A percentile compares a stretch with the other conserved stretches of the same genome.
These are phyloP conservation scores for Parus major DNA, from an alignment of 2,113 vertebrate species.

Conservation along the genomic window DNA sequence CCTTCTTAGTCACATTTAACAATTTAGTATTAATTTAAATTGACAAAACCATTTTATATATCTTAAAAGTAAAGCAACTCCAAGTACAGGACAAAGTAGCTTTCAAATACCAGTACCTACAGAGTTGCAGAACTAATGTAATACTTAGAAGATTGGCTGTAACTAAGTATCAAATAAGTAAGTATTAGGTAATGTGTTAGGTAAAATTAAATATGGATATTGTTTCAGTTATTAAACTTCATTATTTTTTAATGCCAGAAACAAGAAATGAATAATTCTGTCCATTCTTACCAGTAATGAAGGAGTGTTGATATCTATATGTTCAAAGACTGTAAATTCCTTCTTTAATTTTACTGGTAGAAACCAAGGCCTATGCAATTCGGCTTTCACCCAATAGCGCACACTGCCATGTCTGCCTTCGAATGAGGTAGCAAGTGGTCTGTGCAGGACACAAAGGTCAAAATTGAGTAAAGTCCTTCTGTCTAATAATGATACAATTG, in stretches of 20 bases:
- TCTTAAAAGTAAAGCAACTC: constrained; percentile 29
- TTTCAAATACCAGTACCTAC: neutral
- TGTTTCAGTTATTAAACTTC: constrained; percentile 38
- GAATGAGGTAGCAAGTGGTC: constrained; percentile 99
- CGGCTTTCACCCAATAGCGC: constrained; percentile 98
- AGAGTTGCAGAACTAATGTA: constrained; percentile 1
- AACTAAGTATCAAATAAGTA: neutral
- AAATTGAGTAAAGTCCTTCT: constrained; percentile 68
- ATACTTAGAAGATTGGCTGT: neutral
- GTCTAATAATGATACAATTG: constrained; percentile 33
- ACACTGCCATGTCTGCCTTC: constrained; percentile 99
- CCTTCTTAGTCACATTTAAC: neutral
- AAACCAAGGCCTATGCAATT: constrained; percentile 97
- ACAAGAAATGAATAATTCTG: constrained; percentile 63
- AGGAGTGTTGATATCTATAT: constrained; percentile 99
- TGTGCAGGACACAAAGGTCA: constrained; percentile 78
- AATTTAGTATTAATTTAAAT: neutral
- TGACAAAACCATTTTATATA: neutral
- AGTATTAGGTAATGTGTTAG: neutral
- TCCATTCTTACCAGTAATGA: constrained; percentile 93
- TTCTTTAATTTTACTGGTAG: constrained; percentile 99
- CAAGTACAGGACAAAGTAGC: neutral
- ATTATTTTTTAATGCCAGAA: constrained; percentile 60
- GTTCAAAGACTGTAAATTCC: constrained; percentile 99
- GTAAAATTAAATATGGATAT: constrained; percentile 1